Percentiles rank a stretch among this genome's conserved stretches.
These are phyloP conservation scores for Raja brachyura DNA, from an alignment of 2,113 vertebrate species.

Conservation along the genomic window DNA sequence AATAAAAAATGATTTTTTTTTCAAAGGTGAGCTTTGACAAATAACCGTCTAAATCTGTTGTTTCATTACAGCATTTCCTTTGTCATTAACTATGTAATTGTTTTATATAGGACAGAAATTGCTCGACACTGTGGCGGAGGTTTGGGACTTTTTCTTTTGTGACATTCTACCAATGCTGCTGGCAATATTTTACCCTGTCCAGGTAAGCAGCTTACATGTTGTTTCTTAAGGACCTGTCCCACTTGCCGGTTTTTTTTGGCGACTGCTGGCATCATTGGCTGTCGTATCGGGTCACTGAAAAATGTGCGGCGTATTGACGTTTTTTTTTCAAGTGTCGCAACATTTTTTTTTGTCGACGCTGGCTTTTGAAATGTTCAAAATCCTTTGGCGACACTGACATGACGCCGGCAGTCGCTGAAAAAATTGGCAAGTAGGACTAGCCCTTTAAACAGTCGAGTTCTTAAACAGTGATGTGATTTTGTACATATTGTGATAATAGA, in stretches of 20 bases:
- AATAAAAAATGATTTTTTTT: no score
- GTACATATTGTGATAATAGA: neutral
- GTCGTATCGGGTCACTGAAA: no score
- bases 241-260: no score
- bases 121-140: constrained; percentile 88
- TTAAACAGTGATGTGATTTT: neutral
- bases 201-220: constrained; percentile 57
- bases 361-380: no score
- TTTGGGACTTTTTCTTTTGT: constrained; percentile 97
- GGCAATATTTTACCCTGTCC: constrained; percentile 95
- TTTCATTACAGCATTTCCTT: neutral
- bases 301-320: no score
- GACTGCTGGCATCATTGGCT: no score
- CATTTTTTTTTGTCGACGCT: no score
- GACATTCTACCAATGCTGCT: constrained; percentile 90
- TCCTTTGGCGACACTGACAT: no score
- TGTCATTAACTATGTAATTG: neutral
- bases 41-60: neutral
- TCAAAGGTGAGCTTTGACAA: neutral
- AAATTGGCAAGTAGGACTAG: no score
- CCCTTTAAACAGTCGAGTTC: neutral
- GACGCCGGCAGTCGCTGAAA: no score
- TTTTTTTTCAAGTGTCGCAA: no score
- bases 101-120: constrained; percentile 81
- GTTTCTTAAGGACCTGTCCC: no score